These are phyloP conservation scores for Brachymystax lenok DNA, from an alignment of 2,797 vertebrate species.

Conservation along the genomic window DNA sequence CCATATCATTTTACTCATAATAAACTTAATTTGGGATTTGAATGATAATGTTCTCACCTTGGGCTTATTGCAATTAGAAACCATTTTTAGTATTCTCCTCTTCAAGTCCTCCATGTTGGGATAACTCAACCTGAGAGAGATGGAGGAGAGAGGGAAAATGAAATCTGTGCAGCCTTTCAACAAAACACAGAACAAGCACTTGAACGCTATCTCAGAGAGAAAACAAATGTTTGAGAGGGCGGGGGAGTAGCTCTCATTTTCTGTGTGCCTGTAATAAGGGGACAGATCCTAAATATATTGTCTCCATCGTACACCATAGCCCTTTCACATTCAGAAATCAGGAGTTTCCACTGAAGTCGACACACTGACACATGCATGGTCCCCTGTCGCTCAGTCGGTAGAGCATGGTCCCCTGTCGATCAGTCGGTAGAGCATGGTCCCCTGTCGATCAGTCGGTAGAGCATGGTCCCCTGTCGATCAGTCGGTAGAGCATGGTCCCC, in stretches of 20 bases:
- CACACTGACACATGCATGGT: no score
- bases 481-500: no score
- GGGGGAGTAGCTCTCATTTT: conserved; percentile 12
- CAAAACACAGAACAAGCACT: not conserved
- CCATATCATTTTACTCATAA: not conserved
- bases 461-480: no score
- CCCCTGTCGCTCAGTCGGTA: no score
- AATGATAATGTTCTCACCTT: conserved; percentile 78
- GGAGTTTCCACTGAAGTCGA: no score
- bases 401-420: no score
- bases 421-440: no score
- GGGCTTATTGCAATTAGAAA: conserved; percentile 91
- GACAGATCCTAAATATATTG: conserved; percentile 49
- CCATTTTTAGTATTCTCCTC: conserved; percentile 86
- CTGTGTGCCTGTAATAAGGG: conserved; percentile 44
- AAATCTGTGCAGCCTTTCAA: not conserved
- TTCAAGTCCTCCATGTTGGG: conserved; percentile 95
- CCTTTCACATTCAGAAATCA: no score
- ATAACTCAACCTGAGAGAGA: conserved; percentile 85
- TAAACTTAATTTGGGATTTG: not conserved
- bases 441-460: no score
- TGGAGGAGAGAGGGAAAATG: not conserved
- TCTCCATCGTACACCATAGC: conserved; percentile 29
- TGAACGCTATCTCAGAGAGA: not conserved
- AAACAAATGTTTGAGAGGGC: no score